Conservation (phyloP, 2,797 vertebrate species). For the Pygocentrus nattereri region DNA sequence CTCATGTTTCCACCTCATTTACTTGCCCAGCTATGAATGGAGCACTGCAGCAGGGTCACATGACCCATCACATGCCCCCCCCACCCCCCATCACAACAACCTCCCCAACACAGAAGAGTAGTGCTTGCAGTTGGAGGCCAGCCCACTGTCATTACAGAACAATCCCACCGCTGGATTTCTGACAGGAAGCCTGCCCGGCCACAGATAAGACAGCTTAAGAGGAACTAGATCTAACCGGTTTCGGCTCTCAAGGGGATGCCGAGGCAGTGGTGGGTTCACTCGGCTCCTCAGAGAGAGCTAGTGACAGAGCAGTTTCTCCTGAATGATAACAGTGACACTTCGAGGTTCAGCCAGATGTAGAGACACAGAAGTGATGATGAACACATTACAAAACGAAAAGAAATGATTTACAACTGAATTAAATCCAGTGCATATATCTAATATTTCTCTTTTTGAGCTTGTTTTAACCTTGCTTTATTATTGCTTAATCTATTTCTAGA, state of each 20-base stretch:
- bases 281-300: no score
- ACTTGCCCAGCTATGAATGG: conserved; percentile 59
- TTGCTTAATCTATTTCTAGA: no score
- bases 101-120: conserved; percentile 5
- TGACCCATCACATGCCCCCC: neutral
- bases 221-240: conserved; percentile 67
- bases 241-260: conserved; percentile 54
- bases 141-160: conserved; percentile 56
- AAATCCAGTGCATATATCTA: no score
- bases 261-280: conserved; percentile 12
- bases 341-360: neutral
- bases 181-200: conserved; percentile 65
- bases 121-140: conserved; percentile 29
- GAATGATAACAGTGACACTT: neutral
- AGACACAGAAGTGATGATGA: no score
- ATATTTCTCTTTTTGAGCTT: no score
- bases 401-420: no score
- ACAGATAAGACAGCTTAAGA: conserved; percentile 64
- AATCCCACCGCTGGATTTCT: conserved; percentile 64
- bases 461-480: no score
- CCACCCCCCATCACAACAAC: neutral
- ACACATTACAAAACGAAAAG: no score
- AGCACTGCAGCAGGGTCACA: conserved; percentile 27
- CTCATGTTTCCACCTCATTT: conserved; percentile 45
- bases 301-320: neutral